Conservation (phyloP, 2,888 invertebrate species). For the Campoplex capitator region DNA sequence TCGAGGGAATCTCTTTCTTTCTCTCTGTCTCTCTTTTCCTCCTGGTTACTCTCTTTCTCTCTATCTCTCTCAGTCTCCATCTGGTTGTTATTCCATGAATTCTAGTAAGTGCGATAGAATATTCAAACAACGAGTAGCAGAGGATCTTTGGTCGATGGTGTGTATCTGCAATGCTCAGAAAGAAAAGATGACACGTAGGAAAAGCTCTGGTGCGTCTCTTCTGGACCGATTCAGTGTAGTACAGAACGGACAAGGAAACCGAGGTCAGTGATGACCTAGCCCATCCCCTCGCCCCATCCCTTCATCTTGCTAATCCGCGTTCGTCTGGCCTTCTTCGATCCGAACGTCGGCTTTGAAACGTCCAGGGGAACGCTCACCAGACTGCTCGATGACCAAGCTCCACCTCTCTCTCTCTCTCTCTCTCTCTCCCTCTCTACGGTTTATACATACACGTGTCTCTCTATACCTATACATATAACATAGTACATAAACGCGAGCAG, state of each 20-base stretch:
- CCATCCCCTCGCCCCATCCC: slow-evolving; percentile 28
- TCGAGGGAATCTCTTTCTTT: neutral
- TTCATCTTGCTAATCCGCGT: slow-evolving; percentile 58
- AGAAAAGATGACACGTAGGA: slow-evolving; percentile 18
- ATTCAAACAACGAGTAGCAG: slow-evolving; percentile 50
- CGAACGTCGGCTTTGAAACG: slow-evolving; percentile 64
- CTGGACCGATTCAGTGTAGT: slow-evolving; percentile 28
- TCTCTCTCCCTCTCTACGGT: neutral
- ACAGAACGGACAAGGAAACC: slow-evolving; percentile 54
- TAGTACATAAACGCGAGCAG: slow-evolving; percentile 51
- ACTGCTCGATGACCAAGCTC: slow-evolving; percentile 45
- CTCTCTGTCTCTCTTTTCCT: neutral
- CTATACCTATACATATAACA: neutral
- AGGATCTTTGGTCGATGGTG: slow-evolving; percentile 15
- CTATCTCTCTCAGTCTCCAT: neutral
- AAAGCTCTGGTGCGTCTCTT: slow-evolving; percentile 32
- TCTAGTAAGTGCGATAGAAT: slow-evolving; percentile 39
- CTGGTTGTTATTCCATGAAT: slow-evolving; percentile 22
- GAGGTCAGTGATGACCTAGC: slow-evolving; percentile 69
- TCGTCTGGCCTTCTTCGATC: slow-evolving; percentile 53
- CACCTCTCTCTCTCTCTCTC: slow-evolving; percentile 11
- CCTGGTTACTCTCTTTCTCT: slow-evolving; percentile 12
- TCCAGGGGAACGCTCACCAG: slow-evolving; percentile 22
- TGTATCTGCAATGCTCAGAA: slow-evolving; percentile 25
- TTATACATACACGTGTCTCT: slow-evolving; percentile 14